Conservation (phyloP, 92 coral and sea anemone genomes). For the Epizoanthus scotinus region DNA sequence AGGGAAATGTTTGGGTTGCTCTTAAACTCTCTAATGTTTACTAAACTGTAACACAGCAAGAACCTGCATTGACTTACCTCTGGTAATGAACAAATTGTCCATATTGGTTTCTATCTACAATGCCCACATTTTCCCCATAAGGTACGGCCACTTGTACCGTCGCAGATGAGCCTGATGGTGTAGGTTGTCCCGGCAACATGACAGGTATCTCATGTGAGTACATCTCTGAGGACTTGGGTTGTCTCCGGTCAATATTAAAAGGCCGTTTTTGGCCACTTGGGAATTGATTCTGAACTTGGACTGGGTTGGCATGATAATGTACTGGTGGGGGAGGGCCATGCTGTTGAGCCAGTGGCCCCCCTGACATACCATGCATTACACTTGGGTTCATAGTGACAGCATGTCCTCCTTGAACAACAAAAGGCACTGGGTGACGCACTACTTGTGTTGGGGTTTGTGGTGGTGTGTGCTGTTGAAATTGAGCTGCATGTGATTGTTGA, state of each 20-base stretch:
- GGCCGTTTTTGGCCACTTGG: slow-evolving; percentile 66
- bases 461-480: slow-evolving; percentile 62
- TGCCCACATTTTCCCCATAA: slow-evolving; percentile 58
- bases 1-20: no score
- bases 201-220: slow-evolving; percentile 64
- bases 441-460: slow-evolving; percentile 74
- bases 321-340: slow-evolving; percentile 54
- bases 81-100: slow-evolving; percentile 58
- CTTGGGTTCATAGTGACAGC: slow-evolving; percentile 70
- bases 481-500: slow-evolving; percentile 67
- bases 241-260: slow-evolving; percentile 66
- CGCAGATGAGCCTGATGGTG: slow-evolving; percentile 35
- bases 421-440: slow-evolving; percentile 75
- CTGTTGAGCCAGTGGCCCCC: slow-evolving; percentile 54
- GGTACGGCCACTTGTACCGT: slow-evolving; percentile 38
- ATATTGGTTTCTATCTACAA: slow-evolving; percentile 67
- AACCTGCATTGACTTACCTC: slow-evolving; percentile 46
- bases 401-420: slow-evolving; percentile 72
- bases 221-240: slow-evolving; percentile 62
- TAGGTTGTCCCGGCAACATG: slow-evolving; percentile 46
- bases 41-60: no score
- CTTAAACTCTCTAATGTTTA: no score
- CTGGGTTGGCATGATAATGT: slow-evolving; percentile 65
- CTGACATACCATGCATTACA: slow-evolving; percentile 43
- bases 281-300: slow-evolving; percentile 72